Evolutionary conservation across 2,113 vertebrate species (phyloP).

Genomic region (Geothlypis trichas): DNA sequence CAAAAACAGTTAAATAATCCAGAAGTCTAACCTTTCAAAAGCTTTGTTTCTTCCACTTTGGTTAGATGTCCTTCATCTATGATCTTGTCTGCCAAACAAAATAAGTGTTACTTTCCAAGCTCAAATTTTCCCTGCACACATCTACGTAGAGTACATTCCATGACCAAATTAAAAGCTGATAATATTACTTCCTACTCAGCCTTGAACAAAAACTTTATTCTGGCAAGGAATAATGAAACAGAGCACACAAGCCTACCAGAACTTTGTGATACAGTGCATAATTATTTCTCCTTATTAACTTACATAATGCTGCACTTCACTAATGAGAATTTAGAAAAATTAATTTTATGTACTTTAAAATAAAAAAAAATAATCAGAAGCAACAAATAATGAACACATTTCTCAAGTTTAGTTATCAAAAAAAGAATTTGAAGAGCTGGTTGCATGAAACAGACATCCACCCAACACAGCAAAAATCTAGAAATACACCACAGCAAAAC

Average conservation of each 20-base stretch:
- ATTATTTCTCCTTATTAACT: constrained; percentile 17
- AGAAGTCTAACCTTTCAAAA: constrained; percentile 82
- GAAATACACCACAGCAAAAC: neutral
- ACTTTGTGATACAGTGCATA: neutral
- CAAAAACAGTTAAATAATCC: constrained; percentile 48
- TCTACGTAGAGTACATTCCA: constrained; percentile 77
- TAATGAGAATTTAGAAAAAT: neutral
- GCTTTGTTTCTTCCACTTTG: constrained; percentile 82
- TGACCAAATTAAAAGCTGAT: constrained; percentile 83
- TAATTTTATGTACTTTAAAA: neutral
- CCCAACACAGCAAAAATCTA: neutral
- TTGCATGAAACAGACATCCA: neutral
- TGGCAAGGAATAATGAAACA: constrained; percentile 24
- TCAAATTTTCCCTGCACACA: constrained; percentile 67
- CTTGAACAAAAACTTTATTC: constrained; percentile 66
- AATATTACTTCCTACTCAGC: constrained; percentile 73
- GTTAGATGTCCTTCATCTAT: constrained; percentile 83
- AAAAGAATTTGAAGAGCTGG: neutral
- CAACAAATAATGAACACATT: neutral
- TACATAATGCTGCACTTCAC: neutral
- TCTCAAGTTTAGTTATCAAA: neutral
- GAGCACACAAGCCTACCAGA: neutral
- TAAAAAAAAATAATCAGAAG: neutral
- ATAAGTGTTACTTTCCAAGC: constrained; percentile 75
- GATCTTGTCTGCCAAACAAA: constrained; percentile 86